Evolutionary conservation across 2,113 vertebrate species (phyloP).

Genomic region (Dipodomys merriami): DNA sequence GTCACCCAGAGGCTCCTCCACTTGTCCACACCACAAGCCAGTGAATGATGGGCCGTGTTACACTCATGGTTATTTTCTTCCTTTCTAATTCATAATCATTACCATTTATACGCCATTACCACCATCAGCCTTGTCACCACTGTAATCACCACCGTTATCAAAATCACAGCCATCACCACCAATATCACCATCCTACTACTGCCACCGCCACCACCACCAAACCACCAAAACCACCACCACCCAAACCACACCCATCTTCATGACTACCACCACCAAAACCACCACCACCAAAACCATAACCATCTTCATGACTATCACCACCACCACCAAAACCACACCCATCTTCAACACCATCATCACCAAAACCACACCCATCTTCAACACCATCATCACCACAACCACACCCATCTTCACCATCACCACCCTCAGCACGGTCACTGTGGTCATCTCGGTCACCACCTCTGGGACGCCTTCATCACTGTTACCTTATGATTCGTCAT

Average conservation of each 20-base stretch:
- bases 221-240: neutral
- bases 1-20: neutral
- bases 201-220: neutral
- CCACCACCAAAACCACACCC: neutral
- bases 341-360: too few species aligned
- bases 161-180: neutral
- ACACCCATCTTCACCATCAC: neutral
- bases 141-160: neutral
- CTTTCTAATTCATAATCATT: too few species aligned
- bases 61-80: neutral
- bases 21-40: neutral
- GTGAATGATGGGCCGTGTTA: neutral
- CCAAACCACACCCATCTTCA: neutral
- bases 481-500: neutral
- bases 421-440: neutral
- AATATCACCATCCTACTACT: neutral
- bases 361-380: too few species aligned
- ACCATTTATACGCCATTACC: too few species aligned
- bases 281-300: too few species aligned
- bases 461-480: rapidly evolving
- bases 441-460: neutral
- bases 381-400: neutral
- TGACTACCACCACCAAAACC: neutral
- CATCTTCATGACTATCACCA: too few species aligned
- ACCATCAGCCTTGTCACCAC: neutral